Evolutionary conservation across 1,140 invertebrate genomes (phyloP).

Genomic region (Sitodiplosis mosellana): DNA sequence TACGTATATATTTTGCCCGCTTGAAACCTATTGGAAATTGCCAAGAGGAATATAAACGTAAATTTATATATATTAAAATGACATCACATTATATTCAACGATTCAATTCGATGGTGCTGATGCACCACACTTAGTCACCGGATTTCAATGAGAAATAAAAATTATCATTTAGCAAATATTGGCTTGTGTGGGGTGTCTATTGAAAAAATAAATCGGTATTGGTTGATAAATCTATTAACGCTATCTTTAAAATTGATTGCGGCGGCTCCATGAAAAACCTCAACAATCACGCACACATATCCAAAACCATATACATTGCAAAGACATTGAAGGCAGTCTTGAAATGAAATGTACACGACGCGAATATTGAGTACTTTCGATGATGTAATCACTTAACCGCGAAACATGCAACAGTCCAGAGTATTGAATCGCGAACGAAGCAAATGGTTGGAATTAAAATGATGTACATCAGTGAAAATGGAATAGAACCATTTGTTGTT

Average conservation of each 20-base stretch:
- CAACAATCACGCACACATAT: background rate
- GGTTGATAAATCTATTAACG: background rate
- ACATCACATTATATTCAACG: background rate
- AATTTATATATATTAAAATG: background rate
- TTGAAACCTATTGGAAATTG: constrained; percentile 59
- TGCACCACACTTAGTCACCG: background rate
- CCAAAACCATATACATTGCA: background rate
- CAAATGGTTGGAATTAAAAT: too few relatives aligned
- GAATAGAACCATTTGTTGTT: too few relatives aligned
- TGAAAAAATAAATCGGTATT: too few relatives aligned
- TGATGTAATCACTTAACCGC: too few relatives aligned
- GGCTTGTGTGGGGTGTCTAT: too few relatives aligned
- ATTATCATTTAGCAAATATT: background rate
- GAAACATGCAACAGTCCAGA: too few relatives aligned
- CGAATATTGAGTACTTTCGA: too few relatives aligned
- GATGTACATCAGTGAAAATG: too few relatives aligned
- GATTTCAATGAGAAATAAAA: background rate
- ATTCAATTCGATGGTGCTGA: background rate
- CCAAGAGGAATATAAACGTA: constrained; percentile 8
- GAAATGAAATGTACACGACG: too few relatives aligned
- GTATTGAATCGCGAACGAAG: too few relatives aligned
- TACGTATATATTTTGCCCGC: constrained; percentile 82
- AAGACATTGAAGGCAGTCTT: too few relatives aligned
- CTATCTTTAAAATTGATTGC: background rate
- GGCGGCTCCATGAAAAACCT: background rate